These are phyloP conservation scores for Anseranas semipalmata DNA, from an alignment of 2,113 vertebrate species.

Conservation along the genomic window DNA sequence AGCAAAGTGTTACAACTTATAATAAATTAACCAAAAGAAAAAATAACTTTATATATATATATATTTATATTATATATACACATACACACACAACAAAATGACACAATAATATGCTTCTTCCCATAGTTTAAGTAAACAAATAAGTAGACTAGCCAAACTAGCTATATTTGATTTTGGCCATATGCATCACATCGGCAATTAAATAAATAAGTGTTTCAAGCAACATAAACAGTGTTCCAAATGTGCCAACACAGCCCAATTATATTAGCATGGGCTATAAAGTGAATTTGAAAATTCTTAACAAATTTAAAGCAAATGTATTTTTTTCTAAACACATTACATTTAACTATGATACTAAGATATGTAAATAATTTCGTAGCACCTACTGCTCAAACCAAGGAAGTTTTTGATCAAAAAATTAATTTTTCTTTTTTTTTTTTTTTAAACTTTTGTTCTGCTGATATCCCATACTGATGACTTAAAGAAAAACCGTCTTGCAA, in stretches of 20 bases:
- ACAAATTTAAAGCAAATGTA: slow-evolving; percentile 97
- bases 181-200: slow-evolving; percentile 98
- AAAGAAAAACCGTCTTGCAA: slow-evolving; percentile 96
- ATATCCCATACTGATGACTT: slow-evolving; percentile 97
- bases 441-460: slow-evolving; percentile 87
- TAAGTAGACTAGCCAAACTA: slow-evolving; percentile 99
- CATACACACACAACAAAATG: slow-evolving; percentile 99
- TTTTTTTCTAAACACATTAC: slow-evolving; percentile 95
- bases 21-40: slow-evolving; percentile 99
- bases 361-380: slow-evolving; percentile 99
- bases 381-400: slow-evolving; percentile 99
- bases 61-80: slow-evolving; percentile 93
- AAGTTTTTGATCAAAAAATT: slow-evolving; percentile 93
- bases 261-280: slow-evolving; percentile 86
- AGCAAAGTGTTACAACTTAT: slow-evolving; percentile 97
- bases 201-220: slow-evolving; percentile 93
- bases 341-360: slow-evolving; percentile 99
- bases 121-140: slow-evolving; percentile 99
- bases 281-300: slow-evolving; percentile 86
- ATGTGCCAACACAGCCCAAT: slow-evolving; percentile 88
- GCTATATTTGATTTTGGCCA: slow-evolving; percentile 99
- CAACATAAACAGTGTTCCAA: slow-evolving; percentile 94
- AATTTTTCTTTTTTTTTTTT: slow-evolving; percentile 80
- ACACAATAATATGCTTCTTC: slow-evolving; percentile 98
- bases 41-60: slow-evolving; percentile 99